Evolutionary conservation across 2,888 invertebrate species (phyloP), one percentile per base, ranked within the genome.

Genomic region (Ommatoiulus sabulosus): DNA sequence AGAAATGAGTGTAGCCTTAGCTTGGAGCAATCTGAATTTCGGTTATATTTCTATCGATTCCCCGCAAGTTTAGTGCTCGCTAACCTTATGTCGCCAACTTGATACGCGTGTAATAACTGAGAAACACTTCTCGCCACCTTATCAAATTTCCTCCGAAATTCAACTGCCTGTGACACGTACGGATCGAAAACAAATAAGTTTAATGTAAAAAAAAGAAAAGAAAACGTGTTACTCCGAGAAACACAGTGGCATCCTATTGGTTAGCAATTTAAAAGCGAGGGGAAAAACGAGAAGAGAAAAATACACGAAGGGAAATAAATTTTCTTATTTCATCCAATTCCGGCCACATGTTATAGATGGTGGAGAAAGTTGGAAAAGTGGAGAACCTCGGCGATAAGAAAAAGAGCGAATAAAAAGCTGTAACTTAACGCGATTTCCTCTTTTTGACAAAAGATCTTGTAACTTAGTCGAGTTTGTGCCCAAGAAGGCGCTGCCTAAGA

Each of bases 371-470:
- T 72, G 12, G 72, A 72, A 72, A 72, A 72, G 24, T 24, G 72
- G 72, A 24, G 24, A 24, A 72, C 72, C 72, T 72, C 24, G 24
- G 72, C 24, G 72, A 72, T 72, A 72, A 72, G n/a, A 72, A 72
- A 72, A 24, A 24, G 72, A 72, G 24, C 72, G 20, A 85, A 85
- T 85, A 85, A 85, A 35, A 85, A 46, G 44, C 85, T 85, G 85
- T 85, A 85, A 85, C 85, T 85, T 85, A 44, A 85, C 85, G 46
- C 85, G 15, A 85, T 85, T 85, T 85, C 85, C 85, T 24, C 24
- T 20, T 85, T 52, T 85, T 85, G 46, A 85, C 85, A 85, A 85
- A 46, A 46, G 44, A 46, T 85, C 46, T 85, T 44, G 85, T 85
- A 85, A 85, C 85, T 46, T 85, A 24, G 85, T 20, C 85, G 85